Base-by-base conservation (phyloP, 2,113 vertebrate species). In the Upupa epops region DNA sequence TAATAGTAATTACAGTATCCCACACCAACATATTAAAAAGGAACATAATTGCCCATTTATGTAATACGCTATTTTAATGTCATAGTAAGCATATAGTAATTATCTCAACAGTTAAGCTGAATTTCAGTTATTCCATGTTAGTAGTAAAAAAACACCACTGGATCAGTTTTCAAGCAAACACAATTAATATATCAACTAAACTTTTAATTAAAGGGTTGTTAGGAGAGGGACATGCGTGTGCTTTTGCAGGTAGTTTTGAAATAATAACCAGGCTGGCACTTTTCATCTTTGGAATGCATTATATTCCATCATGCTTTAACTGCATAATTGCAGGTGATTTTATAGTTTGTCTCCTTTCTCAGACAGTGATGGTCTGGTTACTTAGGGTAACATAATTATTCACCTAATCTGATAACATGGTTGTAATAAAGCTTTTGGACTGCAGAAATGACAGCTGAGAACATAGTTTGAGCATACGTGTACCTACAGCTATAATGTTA, bases 291-390 rank as follows among this genome's bases (percentile, higher is more conserved):
- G 82, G 66, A 87, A 85, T 20, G 32, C 73, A 90, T 93, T 88
- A 54, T 24, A 90, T 64, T 89, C 63, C 77, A 18, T 86, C 70
- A 73, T 25, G 18, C 32, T 68, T 56, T 51, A 76, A 59, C 46
- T 51, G 26, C 12, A 34, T 73, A 92, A 92, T 94, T 90, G 72
- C 48, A 95, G 93, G 81, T 90, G 88, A 93, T 92, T 93, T 91
- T 95, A 65, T 58, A 90, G 65, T 83, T 89, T 94, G 48, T 86
- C 90, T 94, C 74, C 90, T 90, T 89, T 79, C 71, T 92, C 71
- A 82, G 60, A 52, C 46, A 55, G 26, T 11, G 52, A 90, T 82
- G 51, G 86, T 74, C 40, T 42, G 40, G 40, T 42, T 42, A 92
- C 74, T 92, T 71, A 76, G 36, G 68, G 28, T 86, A 95, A 95